A percentile compares a stretch with the other conserved stretches of the same genome.
Evolutionary conservation across 2,888 invertebrate genomes (phyloP).

Genomic region (Zaprionus lineosus): DNA sequence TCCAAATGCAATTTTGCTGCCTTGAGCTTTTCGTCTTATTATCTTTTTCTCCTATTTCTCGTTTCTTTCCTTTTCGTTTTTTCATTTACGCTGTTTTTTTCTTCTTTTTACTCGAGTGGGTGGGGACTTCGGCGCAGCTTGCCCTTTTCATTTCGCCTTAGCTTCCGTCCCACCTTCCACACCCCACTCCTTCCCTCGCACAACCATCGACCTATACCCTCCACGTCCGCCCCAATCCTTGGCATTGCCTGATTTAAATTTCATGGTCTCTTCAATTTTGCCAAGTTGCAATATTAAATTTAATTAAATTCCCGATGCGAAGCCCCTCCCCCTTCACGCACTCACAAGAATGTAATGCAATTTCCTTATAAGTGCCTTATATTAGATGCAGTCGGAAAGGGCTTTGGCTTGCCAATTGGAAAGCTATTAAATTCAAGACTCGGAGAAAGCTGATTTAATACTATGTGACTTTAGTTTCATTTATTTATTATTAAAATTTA

Average conservation of each 20-base stretch:
- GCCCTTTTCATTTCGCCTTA: too few relatives aligned
- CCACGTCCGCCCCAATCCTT: constrained; percentile 14
- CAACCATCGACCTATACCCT: neutral
- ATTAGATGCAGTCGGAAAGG: neutral
- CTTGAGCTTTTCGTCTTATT: constrained; percentile 71
- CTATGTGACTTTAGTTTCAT: too few relatives aligned
- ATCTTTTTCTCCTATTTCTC: constrained; percentile 36
- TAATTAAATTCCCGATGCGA: constrained; percentile 70
- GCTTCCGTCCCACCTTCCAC: constrained; percentile 2
- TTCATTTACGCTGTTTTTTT: constrained; percentile 15
- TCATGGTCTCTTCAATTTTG: constrained; percentile 72
- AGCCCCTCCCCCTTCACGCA: neutral
- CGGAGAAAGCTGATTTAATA: too few relatives aligned
- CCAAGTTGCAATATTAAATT: constrained; percentile 66
- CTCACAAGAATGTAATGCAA: constrained; percentile 1
- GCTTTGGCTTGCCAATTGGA: constrained; percentile 1
- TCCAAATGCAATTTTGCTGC: constrained; percentile 79
- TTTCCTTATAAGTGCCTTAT: constrained; percentile 11
- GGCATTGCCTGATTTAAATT: constrained; percentile 66
- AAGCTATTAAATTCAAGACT: neutral
- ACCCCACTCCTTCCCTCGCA: neutral
- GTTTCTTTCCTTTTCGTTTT: constrained; percentile 10
- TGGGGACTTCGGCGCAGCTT: constrained; percentile 40
- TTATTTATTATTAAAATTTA: too few relatives aligned
- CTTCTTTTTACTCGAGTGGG: constrained; percentile 30